Evolutionary conservation across 1,140 invertebrate species (phyloP).

Genomic region (Cherax destructor): DNA sequence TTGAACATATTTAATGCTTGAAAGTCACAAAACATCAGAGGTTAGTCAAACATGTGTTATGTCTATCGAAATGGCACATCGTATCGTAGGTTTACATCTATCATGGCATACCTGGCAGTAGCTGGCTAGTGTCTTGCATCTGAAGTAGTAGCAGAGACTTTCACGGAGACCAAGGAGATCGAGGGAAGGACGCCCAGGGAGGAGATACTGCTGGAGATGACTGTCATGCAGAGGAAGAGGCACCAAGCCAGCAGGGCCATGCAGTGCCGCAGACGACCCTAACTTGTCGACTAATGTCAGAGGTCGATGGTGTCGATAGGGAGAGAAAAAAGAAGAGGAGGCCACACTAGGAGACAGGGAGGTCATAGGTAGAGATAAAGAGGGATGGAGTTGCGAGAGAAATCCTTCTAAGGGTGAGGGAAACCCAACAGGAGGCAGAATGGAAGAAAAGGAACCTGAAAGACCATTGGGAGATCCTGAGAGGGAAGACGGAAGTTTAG

Average conservation of each 20-base stretch:
- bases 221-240: background rate
- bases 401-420: background rate
- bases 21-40: no score
- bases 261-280: background rate
- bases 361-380: background rate
- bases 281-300: background rate
- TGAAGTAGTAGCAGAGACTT: slow-evolving; percentile 13
- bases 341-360: background rate
- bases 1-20: no score
- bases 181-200: background rate
- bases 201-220: background rate
- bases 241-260: background rate
- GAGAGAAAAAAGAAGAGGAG: background rate
- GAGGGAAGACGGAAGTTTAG: background rate
- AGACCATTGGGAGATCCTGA: background rate
- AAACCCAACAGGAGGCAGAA: background rate
- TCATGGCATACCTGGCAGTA: slow-evolving; percentile 20
- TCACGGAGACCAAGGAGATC: slow-evolving; percentile 1
- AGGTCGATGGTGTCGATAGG: background rate
- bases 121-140: slow-evolving; percentile 8
- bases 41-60: no score
- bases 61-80: no score
- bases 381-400: background rate
- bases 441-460: background rate
- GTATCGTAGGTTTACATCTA: no score